Evolutionary conservation across 2,888 invertebrate genomes (phyloP), one percentile per base, ranked within the genome.

Genomic region (Colletes collaris): DNA sequence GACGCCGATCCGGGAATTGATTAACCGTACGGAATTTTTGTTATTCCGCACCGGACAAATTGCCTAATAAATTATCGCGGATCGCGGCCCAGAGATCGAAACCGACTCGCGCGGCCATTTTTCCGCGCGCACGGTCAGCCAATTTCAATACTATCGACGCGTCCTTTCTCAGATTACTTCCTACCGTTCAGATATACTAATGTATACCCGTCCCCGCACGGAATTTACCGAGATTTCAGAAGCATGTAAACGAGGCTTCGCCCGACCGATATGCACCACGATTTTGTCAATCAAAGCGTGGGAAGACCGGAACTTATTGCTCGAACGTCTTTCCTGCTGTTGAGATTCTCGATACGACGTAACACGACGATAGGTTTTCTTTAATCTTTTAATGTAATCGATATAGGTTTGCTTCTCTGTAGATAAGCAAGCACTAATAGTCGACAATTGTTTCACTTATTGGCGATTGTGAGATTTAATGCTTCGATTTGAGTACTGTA

Each of bases 1-100:
- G 65, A 55, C 69, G 81, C 63, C 72, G 80, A 69, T 63, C 69
- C 50, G 53, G 37, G 62, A 76, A 80, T 81, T 72, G 81, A 81
- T 81, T 75, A 81, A 58, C 40, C 62, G 63, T 50, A 3, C 55
- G 13, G 44, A 62, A 66, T 65, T 79, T 72, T 72, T 68, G 53
- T 55, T 59, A 13, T 44, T 56, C 10, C n/a, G 4, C 3, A 16
- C 8, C 19, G 56, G 62, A 81, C 69, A 69, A 81, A 81, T 79
- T 63, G 62, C 66, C 35, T 44, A 56, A 62, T 69, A 74, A 67
- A 65, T 67, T 69, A 64, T 44, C 53, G n/a, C 55, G 50, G n/a
- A 52, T 37, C 65, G 68, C 73, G 56, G 58, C 65, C 66, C 59
- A 53, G 50, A 60, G 70, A 56, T 70, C n/a, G 19, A 50, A 53